phyloP scores from a whole-genome alignment of 2,888 invertebrate species.

The Pimpla rufipes region DNA sequence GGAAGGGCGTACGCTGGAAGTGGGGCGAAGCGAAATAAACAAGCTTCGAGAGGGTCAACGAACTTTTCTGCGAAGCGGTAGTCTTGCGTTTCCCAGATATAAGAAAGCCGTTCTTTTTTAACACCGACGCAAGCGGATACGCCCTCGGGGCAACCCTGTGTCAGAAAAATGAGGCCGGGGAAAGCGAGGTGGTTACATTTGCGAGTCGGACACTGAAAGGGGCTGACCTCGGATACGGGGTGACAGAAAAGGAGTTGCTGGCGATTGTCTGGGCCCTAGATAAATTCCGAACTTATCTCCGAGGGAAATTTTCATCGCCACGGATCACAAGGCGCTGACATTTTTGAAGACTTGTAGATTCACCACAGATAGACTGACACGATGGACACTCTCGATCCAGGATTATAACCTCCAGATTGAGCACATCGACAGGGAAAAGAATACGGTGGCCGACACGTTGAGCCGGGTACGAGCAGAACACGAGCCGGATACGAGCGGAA shows the following conservation, averaged over 20 bases:
- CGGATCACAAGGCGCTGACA: no score
- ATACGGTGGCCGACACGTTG: no score
- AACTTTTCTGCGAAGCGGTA: background rate
- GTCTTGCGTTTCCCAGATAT: background rate
- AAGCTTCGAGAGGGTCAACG: background rate
- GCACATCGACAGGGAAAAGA: no score
- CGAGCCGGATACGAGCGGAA: no score
- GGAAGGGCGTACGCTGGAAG: no score
- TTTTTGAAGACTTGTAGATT: no score
- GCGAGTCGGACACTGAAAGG: background rate
- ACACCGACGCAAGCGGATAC: no score
- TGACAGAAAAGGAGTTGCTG: conserved; percentile 25
- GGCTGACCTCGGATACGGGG: background rate
- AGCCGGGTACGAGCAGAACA: no score
- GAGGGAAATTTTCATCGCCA: background rate
- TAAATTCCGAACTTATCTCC: conserved; percentile 7
- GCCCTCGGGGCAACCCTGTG: background rate
- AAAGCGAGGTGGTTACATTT: background rate
- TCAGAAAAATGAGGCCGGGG: background rate
- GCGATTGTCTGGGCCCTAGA: conserved; percentile 7
- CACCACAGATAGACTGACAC: no score
- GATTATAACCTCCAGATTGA: no score
- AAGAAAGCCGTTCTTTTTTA: background rate
- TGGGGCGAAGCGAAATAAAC: background rate
- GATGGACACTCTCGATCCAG: no score